phyloP scores from a whole-genome alignment of 2,113 vertebrate species.

The Charadrius vociferus region DNA sequence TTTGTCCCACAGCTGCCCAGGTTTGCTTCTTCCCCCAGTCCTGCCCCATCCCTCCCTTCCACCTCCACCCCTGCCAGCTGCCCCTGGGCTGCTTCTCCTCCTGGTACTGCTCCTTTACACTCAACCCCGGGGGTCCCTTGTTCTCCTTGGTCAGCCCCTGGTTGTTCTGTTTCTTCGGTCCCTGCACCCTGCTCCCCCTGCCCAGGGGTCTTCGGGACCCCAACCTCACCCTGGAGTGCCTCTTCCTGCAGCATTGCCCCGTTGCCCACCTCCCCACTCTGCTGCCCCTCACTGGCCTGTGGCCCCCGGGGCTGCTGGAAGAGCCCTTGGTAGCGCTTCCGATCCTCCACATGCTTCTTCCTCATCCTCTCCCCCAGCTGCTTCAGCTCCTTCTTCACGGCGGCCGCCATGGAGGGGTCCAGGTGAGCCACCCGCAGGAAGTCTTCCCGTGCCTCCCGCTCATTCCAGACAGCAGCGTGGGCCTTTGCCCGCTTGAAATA shows the following conservation, averaged over 20 bases:
- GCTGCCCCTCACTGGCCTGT: background rate
- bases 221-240: background rate
- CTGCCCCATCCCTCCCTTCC: background rate
- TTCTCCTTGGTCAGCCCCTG: background rate
- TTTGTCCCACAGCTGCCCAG: background rate
- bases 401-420: constrained; percentile 72
- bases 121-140: background rate
- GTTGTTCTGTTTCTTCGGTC: background rate
- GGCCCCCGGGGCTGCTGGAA: background rate
- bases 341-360: constrained; percentile 85
- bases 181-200: background rate
- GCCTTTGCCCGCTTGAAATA: constrained; percentile 89
- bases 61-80: background rate
- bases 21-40: background rate
- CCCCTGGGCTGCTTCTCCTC: background rate
- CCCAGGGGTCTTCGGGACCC: rapidly evolving
- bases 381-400: constrained; percentile 77
- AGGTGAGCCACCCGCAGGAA: constrained; percentile 80
- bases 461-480: constrained; percentile 84
- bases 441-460: constrained; percentile 77
- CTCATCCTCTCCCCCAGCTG: constrained; percentile 81
- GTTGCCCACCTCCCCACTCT: rapidly evolving
- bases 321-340: constrained; percentile 82
- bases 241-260: rapidly evolving
- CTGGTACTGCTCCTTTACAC: background rate